Evolutionary conservation across 2,113 vertebrate species (phyloP), one percentile per base, ranked within the genome.

Genomic region (Rhinopomastus cyanomelas): DNA sequence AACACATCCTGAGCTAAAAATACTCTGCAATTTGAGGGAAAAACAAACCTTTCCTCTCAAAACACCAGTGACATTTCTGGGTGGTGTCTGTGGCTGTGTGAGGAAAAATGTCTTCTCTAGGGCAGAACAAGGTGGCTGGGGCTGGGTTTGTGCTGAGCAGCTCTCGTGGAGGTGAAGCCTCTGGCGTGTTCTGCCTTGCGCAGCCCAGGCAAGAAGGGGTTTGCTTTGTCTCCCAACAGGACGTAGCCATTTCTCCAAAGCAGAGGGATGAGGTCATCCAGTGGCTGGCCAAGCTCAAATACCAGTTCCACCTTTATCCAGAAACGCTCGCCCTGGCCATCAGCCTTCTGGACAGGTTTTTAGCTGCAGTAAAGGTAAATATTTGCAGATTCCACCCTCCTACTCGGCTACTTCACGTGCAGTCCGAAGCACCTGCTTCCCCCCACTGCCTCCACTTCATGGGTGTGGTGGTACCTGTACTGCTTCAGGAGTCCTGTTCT

Each of bases 241-340:
- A 99, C 97, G 98, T 93, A 98, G 98, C 98, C 96, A 96, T 99
- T 98, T 98, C 99, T 98, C 98, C 99, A 88, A 97, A 97, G 86
- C 99, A 99, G 98, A 98, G 99, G 94, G 98, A 99, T 92, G 98
- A 99, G 97, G 99, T 98, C 46, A 98, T 99, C 94, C 98, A 98
- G 72, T 99, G 99, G 99, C 91, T 99, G 97, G 98, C 96, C 81
- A 98, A 98, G 95, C 97, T 99, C 91, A 99, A 99, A 89, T 94
- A 97, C 92, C 97, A 97, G 36, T 98, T 99, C 96, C 98, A 98
- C 95, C 98, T 99, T 93, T 99, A 99, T 96, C 99, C 99, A 97
- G 99, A 99, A 97, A 99, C 98, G 8, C 98, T 99, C 84, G 98
- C 98, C 96, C 96, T 99, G 94, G 98, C 99, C 89, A 98, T 99